Evolutionary conservation across 2,113 vertebrate genomes (phyloP), one percentile per base, ranked within the genome.

Genomic region (Bothrops jararaca): DNA sequence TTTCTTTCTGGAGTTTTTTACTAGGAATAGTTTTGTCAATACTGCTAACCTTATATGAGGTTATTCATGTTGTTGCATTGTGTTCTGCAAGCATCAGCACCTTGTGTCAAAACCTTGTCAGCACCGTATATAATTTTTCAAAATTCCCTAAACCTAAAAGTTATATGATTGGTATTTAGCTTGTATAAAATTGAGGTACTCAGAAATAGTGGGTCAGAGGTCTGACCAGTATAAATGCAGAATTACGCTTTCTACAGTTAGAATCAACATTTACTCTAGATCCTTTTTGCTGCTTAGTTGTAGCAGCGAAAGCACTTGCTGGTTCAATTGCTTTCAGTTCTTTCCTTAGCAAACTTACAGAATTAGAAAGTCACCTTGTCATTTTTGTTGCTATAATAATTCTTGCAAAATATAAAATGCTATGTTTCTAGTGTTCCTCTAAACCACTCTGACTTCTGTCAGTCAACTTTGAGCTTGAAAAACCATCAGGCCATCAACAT

Each of bases 401-500:
- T 97, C 95, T 96, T 97, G 96, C 96, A 97, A 97, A 96, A 96
- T 94, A 80, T 94, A 94, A 97, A 97, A 96, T 94, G 94, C 89
- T 92, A 29, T 94, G 13, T 97, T 97, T 97, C 95, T 94, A 96
- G 93, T 94, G 93, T 96, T 97, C 94, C 58, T 95, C 92, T 96
- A 88, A 45, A 48, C 85, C 94, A 39, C 93, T 97, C 95, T 95
- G 93, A 95, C 96, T 97, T 97, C 96, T 97, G 96, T 96, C 97
- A 97, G 26, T 97, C 97, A 95, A 94, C 95, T 97, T 93, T 94
- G 91, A 97, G 96, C 96, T 95, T 96, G 91, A 90, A 96, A 96
- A 96, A 96, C 95, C 95, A 91, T 97, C 94, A 95, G 97, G 97
- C 97, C 96, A 97, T 97, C 97, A 97, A 96, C 95, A 92, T 94